phyloP scores from a whole-genome alignment of 2,797 vertebrate genomes.

The Megaceryle alcyon region DNA sequence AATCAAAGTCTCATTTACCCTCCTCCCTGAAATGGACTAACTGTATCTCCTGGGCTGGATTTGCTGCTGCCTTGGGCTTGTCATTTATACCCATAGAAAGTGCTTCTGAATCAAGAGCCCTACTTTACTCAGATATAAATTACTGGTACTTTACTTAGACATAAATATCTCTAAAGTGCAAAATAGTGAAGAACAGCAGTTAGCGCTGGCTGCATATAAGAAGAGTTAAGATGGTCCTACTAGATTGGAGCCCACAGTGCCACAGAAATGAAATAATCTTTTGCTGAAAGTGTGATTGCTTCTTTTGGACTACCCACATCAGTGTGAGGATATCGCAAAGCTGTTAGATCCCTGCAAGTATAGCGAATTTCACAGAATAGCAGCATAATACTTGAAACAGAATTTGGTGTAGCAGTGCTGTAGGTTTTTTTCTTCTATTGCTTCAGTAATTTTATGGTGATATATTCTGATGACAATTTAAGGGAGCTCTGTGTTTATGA shows the following conservation, averaged over 20 bases:
- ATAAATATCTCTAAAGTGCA: conserved; percentile 19
- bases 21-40: neutral
- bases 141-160: conserved; percentile 9
- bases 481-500: conserved; percentile 24
- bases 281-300: neutral
- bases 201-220: neutral
- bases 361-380: neutral
- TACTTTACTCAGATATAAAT: conserved; percentile 15
- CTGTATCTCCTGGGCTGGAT: neutral
- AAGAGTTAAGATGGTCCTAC: neutral
- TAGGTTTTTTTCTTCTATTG: neutral
- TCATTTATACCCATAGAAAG: conserved; percentile 28
- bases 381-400: neutral
- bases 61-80: conserved; percentile 29
- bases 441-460: conserved; percentile 32
- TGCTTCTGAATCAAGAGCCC: conserved; percentile 22
- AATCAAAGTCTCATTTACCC: neutral
- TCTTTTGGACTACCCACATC: neutral
- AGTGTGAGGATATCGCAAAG: neutral
- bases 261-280: conserved; percentile 14
- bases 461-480: conserved; percentile 32
- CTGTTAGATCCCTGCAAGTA: neutral
- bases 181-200: conserved; percentile 7
- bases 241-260: neutral
- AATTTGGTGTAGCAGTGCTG: neutral